phyloP scores from a whole-genome alignment of 2,113 vertebrate genomes.

The Noturus placidus region DNA sequence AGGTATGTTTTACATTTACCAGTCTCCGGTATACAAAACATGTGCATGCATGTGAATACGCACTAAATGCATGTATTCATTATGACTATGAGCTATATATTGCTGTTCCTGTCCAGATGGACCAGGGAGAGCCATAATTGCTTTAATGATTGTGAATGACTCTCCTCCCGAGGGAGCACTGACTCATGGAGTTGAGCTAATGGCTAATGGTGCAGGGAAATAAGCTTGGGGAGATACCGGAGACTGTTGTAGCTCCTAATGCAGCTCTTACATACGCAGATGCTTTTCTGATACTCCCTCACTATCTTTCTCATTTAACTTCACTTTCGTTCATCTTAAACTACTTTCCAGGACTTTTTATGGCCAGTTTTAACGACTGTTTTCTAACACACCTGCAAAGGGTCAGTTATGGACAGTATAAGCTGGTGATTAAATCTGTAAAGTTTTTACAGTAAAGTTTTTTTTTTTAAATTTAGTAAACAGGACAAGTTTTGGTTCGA shows the following conservation, averaged over 20 bases:
- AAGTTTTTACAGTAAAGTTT: too few species aligned
- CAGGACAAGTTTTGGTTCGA: neutral
- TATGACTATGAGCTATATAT: neutral
- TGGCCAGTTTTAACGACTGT: neutral
- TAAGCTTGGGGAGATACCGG: slow-evolving; percentile 6
- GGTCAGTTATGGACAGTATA: neutral
- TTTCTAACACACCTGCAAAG: neutral
- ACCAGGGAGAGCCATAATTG: slow-evolving; percentile 43
- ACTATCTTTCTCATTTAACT: neutral
- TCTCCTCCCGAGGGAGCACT: slow-evolving; percentile 39
- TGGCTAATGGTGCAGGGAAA: slow-evolving; percentile 45
- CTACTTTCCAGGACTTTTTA: neutral
- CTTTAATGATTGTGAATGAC: slow-evolving; percentile 45
- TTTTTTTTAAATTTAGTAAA: neutral
- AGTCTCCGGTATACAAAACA: neutral
- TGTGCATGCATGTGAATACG: neutral
- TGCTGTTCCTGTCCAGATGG: slow-evolving; percentile 17
- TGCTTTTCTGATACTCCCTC: neutral
- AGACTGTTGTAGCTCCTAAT: neutral
- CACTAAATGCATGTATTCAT: slow-evolving; percentile 7
- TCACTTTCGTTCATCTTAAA: neutral
- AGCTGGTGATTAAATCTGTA: neutral
- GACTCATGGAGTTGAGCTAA: slow-evolving; percentile 28
- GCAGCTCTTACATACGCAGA: neutral
- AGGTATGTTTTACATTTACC: neutral